These are phyloP conservation scores for Spheniscus humboldti DNA, from an alignment of 2,797 vertebrate species.

Conservation along the genomic window DNA sequence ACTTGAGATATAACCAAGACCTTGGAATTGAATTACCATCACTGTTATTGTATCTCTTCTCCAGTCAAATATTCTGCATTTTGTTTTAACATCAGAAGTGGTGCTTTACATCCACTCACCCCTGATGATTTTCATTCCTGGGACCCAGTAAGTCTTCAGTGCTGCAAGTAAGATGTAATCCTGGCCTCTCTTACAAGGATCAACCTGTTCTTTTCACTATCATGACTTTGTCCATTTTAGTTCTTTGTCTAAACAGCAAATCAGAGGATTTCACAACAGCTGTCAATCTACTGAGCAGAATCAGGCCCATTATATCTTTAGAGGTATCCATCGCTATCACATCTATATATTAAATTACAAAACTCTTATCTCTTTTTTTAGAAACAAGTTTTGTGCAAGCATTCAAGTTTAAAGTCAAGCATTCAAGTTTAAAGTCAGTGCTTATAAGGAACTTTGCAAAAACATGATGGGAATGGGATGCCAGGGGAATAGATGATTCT, in stretches of 20 bases:
- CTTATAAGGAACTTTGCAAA: conserved; percentile 3
- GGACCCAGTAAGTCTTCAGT: background rate
- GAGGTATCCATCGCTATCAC: background rate
- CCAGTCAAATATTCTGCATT: background rate
- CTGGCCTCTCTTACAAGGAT: background rate
- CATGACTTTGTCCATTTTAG: background rate
- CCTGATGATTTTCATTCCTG: background rate
- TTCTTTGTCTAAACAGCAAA: background rate
- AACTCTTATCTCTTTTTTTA: background rate
- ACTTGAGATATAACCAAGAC: background rate
- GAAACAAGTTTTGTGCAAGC: background rate
- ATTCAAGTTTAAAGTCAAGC: too few species aligned
- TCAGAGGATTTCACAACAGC: background rate
- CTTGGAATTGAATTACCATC: background rate
- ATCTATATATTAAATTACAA: background rate
- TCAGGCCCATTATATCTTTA: background rate
- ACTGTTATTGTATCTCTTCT: background rate
- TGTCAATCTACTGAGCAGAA: background rate
- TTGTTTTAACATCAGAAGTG: background rate
- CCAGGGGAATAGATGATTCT: conserved; percentile 30
- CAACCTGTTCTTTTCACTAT: background rate
- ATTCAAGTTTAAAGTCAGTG: background rate
- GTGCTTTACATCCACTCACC: background rate
- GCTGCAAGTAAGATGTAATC: background rate
- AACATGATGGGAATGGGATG: conserved; percentile 5